A percentile compares a stretch with the other conserved stretches of the same genome.
These are phyloP conservation scores for Phocides pigmalion DNA, from an alignment of 1,140 invertebrate species.

Conservation along the genomic window DNA sequence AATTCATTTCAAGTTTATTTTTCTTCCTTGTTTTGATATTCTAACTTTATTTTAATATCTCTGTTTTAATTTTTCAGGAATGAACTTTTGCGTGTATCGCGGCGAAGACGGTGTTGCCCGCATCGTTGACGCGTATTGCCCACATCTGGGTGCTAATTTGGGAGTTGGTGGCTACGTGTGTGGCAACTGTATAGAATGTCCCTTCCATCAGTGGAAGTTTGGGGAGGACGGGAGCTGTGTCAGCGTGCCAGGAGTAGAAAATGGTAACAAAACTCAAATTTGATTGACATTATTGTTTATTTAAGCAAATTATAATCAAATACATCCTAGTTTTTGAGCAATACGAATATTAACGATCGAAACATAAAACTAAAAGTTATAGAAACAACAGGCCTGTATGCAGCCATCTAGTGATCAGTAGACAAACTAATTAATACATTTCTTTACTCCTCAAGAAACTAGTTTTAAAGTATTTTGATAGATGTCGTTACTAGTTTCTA, in stretches of 20 bases:
- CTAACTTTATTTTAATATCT: not conserved
- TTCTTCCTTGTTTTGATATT: not conserved
- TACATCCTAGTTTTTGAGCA: no score
- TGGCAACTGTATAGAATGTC: slow-evolving; percentile 92
- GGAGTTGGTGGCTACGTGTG: slow-evolving; percentile 89
- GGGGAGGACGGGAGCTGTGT: slow-evolving; percentile 89
- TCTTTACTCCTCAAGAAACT: no score
- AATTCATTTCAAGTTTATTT: not conserved
- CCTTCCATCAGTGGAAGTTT: slow-evolving; percentile 95
- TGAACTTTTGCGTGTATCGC: slow-evolving; percentile 91
- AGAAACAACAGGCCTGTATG: no score
- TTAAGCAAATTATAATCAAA: no score
- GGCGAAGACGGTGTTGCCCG: slow-evolving; percentile 85
- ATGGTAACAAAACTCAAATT: slow-evolving; percentile 46
- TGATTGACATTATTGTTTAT: no score
- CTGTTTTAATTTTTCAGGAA: slow-evolving; percentile 78
- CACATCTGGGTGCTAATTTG: slow-evolving; percentile 94
- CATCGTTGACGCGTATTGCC: slow-evolving; percentile 93
- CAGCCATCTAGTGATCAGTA: no score
- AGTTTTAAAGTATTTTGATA: no score
- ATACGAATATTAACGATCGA: no score
- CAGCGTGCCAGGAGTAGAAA: slow-evolving; percentile 85
- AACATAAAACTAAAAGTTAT: no score
- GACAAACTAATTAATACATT: no score
- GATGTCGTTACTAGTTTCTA: no score